Base-by-base conservation (phyloP, 2,113 vertebrate species). In the Cyanoderma ruficeps region DNA sequence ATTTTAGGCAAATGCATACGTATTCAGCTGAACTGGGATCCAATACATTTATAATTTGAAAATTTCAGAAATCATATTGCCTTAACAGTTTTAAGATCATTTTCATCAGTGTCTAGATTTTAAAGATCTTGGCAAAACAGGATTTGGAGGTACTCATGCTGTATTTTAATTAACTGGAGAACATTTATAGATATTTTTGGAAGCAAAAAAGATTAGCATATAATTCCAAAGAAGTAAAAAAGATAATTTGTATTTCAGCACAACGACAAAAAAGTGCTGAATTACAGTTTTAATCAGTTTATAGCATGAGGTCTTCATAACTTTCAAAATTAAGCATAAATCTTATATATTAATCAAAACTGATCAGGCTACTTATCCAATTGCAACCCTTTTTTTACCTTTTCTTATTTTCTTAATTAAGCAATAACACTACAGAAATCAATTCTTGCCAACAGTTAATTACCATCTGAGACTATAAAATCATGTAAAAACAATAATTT, bases 341-440 rank as follows among this genome's bases (percentile, higher is more conserved):
- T 64, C n/a, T 92, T 11, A 76, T 59, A 67, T 10, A 80, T n/a
- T 85, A 19, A 87, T 46, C 64, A 59, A 71, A 96, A 94, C 57
- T 71, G 23, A 92, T 93, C n/a, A 61, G 33, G 19, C 15, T 83
- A 47, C 37, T 93, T 92, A 90, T 76, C 50, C 11, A 3, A 77
- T 15, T 64, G 30, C 25, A 77, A 68, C 23, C 30, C 53, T 84
- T 86, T 75, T 39, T 94, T 87, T 67, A 83, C 55, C 46, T 94
- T 63, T 60, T 81, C 41, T 87, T 85, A 64, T 85, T 83, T 91
- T 91, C 21, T 30, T 87, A 91, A 92, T 83, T 81, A 89, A 68
- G 47, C 37, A 94, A 77, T 84, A 94, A 74, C 25, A 28, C 18
- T 35, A 75, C 1, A 7, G 33, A 89, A 93, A 85, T 41, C 15